Base-by-base conservation (phyloP, 2,888 invertebrate genomes). In the Amblyjoppa fuscipennis region DNA sequence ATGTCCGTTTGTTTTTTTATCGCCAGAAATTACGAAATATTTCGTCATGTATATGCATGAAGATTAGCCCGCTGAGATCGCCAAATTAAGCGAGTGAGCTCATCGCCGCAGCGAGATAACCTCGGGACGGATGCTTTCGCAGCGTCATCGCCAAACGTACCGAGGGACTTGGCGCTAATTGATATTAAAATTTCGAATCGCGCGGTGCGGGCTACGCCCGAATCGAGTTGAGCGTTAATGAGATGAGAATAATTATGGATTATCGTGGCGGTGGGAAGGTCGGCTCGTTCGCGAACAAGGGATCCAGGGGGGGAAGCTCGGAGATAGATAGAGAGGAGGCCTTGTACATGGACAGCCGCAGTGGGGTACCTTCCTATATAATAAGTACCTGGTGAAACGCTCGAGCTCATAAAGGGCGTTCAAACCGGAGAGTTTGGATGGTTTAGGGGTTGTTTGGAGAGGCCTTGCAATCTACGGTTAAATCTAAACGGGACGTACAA, bases 111-210 rank as follows among this genome's bases (percentile, higher is more conserved):
- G 34, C 56, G 75, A 45, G 74, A 41, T 61, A 34, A 66, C 61
- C 31, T 53, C 31, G 38, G 49, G 70, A 49, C 34, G 68, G 68
- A 73, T 38, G 45, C 13, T 25, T 2, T 28, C 28, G 45, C 49
- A 13, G 45, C 49, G 69, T 71, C 25, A 49, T n/a, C 59, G 49
- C 59, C 49, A 45, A 79, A 81, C 74, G 38, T 66, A 41, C 83
- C 82, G 25, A 76, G 61, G 53, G 74, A 74, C 80, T 84, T 68
- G 81, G 79, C 34, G 53, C 64, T 89, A 89, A 90, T 87, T 87
- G 87, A 89, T 87, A 89, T 90, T 90, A 89, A 89, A 86, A 85
- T 87, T 83, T 87, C 70, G 89, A 88, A 89, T 89, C 88, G 81
- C 74, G 78, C 34, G 51, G 45, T 28, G 56, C 68, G 28, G 13